phyloP scores from a whole-genome alignment of 2,888 invertebrate genomes.

The Lasioglossum pauxillum region DNA sequence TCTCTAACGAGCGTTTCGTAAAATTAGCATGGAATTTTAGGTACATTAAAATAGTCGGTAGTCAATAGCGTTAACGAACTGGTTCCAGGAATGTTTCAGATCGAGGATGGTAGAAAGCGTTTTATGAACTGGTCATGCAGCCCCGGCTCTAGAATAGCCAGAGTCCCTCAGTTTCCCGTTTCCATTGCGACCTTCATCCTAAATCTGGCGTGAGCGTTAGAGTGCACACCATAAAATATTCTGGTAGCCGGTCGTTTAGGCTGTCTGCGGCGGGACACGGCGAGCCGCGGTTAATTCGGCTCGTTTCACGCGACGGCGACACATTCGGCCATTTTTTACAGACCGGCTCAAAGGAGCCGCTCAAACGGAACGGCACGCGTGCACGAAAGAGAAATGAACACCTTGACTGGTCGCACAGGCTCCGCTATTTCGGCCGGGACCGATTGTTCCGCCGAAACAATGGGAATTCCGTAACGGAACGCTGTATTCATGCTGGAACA shows the following conservation, averaged over 20 bases:
- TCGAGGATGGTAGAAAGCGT: not conserved
- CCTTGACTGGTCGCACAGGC: conserved; percentile 2
- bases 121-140: not conserved
- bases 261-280: conserved; percentile 55
- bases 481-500: not conserved
- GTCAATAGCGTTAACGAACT: not conserved
- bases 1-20: not conserved
- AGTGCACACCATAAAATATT: conserved; percentile 70
- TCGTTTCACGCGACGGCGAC: conserved; percentile 31
- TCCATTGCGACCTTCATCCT: conserved; percentile 68
- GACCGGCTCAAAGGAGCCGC: conserved; percentile 33
- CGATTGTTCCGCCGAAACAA: conserved; percentile 1
- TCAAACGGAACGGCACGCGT: conserved; percentile 2
- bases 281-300: conserved; percentile 44
- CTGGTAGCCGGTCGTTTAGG: conserved; percentile 55
- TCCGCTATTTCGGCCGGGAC: not conserved
- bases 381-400: not conserved
- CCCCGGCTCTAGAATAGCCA: conserved; percentile 16
- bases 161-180: conserved; percentile 33
- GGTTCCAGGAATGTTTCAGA: not conserved
- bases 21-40: not conserved
- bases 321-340: conserved; percentile 44
- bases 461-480: not conserved
- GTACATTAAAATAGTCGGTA: not conserved
- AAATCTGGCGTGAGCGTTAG: conserved; percentile 61